Evolutionary conservation across 2,888 invertebrate species (phyloP).

Genomic region (Apeira syringaria): DNA sequence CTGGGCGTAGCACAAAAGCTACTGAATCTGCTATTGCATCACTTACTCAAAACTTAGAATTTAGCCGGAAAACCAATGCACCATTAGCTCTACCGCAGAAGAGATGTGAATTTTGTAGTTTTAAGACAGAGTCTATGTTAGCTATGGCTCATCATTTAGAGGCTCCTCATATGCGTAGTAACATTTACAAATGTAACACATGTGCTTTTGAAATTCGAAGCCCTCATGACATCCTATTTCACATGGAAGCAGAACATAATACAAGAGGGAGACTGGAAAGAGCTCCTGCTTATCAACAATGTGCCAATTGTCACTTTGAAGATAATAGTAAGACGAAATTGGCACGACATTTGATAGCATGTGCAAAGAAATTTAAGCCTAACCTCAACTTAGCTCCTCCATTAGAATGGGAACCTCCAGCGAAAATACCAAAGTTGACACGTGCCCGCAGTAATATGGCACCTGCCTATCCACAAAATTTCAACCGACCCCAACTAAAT

Average conservation of each 20-base stretch:
- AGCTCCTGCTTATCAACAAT: constrained; percentile 95
- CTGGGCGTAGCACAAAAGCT: constrained; percentile 86
- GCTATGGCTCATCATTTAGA: constrained; percentile 96
- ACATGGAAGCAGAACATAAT: constrained; percentile 97
- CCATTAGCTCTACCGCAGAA: constrained; percentile 91
- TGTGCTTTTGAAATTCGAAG: constrained; percentile 93
- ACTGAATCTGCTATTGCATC: constrained; percentile 93
- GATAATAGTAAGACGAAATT: constrained; percentile 97
- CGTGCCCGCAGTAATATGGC: constrained; percentile 71
- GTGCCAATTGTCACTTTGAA: constrained; percentile 97
- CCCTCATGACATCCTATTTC: constrained; percentile 95
- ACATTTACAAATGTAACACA: constrained; percentile 93
- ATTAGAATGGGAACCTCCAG: constrained; percentile 96
- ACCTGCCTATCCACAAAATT: constrained; percentile 73
- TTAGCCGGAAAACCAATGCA: constrained; percentile 94
- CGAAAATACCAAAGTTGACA: constrained; percentile 91
- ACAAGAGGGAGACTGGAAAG: constrained; percentile 94
- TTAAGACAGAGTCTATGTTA: constrained; percentile 94
- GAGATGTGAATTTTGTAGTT: constrained; percentile 95
- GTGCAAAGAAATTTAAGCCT: constrained; percentile 95
- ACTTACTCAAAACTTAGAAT: constrained; percentile 93
- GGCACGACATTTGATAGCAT: constrained; percentile 94
- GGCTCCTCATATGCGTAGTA: constrained; percentile 95
- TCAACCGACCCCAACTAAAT: constrained; percentile 76
- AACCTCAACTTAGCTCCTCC: constrained; percentile 95